These are phyloP conservation scores for Lottia gigantea DNA, from an alignment of 2,888 invertebrate genomes.

Conservation along the genomic window DNA sequence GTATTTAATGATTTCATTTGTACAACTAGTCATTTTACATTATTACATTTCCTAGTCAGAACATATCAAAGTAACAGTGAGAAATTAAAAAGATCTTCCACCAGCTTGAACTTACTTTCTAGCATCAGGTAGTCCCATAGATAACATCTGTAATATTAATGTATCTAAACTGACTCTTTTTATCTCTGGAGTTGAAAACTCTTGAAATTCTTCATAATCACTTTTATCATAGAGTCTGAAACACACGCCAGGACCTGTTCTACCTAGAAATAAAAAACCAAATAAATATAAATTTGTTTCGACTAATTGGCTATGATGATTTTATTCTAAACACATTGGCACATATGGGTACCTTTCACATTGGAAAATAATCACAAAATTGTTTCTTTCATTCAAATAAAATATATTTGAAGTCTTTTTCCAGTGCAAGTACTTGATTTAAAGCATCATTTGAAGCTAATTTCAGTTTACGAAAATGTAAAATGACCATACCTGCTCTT, in stretches of 20 bases:
- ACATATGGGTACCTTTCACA: no score
- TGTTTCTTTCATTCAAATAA: not conserved
- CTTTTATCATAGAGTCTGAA: conserved; percentile 83
- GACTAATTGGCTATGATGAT: no score
- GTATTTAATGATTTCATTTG: no score
- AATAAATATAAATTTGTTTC: not conserved
- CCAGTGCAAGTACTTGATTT: no score
- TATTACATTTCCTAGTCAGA: no score
- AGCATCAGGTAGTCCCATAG: conserved; percentile 91
- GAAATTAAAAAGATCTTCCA: no score
- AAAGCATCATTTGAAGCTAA: not conserved
- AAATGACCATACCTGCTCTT: conserved; percentile 74
- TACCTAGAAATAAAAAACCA: conserved; percentile 54
- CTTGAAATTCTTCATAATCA: conserved; percentile 82
- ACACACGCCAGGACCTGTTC: conserved; percentile 90
- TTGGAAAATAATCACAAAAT: no score
- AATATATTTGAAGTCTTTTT: no score
- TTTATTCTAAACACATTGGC: no score
- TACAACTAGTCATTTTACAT: no score
- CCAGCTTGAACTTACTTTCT: conserved; percentile 68
- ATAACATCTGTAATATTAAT: conserved; percentile 86
- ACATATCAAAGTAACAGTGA: not conserved
- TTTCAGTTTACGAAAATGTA: not conserved
- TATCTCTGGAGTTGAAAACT: conserved; percentile 92
- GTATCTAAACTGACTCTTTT: conserved; percentile 94